Percentiles rank a stretch among this genome's conserved stretches.
Evolutionary conservation across 2,797 vertebrate species (phyloP).

Genomic region (Peromyscus aztecus): DNA sequence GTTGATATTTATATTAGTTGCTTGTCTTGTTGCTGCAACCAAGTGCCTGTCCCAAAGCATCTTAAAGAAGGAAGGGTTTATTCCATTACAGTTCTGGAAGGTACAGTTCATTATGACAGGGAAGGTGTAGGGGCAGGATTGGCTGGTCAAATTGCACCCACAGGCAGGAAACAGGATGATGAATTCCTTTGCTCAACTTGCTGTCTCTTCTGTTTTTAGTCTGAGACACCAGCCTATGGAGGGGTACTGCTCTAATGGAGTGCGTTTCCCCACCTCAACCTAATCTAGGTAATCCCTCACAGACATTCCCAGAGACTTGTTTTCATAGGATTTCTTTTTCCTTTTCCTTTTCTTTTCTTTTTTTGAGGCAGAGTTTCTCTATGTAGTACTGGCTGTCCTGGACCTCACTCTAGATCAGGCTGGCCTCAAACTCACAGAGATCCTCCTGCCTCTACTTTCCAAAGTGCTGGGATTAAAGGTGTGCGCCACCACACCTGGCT

Average conservation of each 20-base stretch:
- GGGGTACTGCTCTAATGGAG: not conserved
- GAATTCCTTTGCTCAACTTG: not conserved
- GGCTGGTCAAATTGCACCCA: not conserved
- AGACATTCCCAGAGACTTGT: not conserved
- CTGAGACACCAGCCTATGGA: not conserved
- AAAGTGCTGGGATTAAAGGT: not conserved
- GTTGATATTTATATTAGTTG: not conserved
- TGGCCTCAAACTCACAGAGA: too few relatives aligned
- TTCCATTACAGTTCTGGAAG: not conserved
- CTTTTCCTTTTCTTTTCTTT: too few relatives aligned
- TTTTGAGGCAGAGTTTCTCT: too few relatives aligned
- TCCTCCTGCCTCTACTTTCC: too few relatives aligned
- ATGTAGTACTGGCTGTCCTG: too few relatives aligned
- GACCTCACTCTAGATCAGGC: too few relatives aligned
- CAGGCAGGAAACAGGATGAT: too few relatives aligned
- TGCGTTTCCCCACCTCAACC: not conserved
- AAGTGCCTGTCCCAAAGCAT: not conserved
- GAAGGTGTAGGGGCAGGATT: not conserved
- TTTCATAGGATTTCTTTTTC: too few relatives aligned
- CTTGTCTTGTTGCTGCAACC: not conserved
- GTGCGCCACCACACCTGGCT: not conserved
- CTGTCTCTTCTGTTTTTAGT: not conserved
- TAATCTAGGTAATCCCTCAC: not conserved
- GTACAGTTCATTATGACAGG: not conserved
- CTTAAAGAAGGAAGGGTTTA: not conserved